Evolutionary conservation across 1,140 invertebrate species (phyloP).

Genomic region (Zaprionus gabonicus): DNA sequence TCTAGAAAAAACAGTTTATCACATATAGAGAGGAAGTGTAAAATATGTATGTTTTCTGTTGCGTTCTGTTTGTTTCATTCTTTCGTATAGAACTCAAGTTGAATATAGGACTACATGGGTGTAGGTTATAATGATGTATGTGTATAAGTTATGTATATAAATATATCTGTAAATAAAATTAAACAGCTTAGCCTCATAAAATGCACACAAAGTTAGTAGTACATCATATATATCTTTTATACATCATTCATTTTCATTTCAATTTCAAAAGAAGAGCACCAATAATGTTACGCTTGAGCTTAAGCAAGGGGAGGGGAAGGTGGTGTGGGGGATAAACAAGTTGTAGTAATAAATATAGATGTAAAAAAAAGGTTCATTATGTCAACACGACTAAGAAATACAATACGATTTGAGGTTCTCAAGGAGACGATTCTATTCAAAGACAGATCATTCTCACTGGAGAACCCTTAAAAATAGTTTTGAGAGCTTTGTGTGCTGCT

Average conservation of each 20-base stretch:
- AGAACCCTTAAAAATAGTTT: slow-evolving; percentile 28
- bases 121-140: slow-evolving; percentile 35
- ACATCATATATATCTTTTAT: slow-evolving; percentile 40
- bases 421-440: background rate
- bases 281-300: slow-evolving; percentile 75
- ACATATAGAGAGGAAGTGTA: slow-evolving; percentile 81
- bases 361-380: slow-evolving; percentile 11
- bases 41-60: slow-evolving; percentile 75
- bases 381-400: slow-evolving; percentile 49
- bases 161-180: slow-evolving; percentile 53
- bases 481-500: slow-evolving; percentile 31
- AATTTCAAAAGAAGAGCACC: slow-evolving; percentile 63
- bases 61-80: slow-evolving; percentile 40
- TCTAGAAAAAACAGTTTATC: slow-evolving; percentile 82
- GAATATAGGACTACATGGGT: slow-evolving; percentile 16
- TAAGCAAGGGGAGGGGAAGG: slow-evolving; percentile 33
- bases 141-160: slow-evolving; percentile 19
- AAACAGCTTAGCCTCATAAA: slow-evolving; percentile 78
- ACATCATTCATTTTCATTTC: slow-evolving; percentile 27
- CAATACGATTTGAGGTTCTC: slow-evolving; percentile 40
- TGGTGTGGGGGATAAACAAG: slow-evolving; percentile 34
- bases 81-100: slow-evolving; percentile 31
- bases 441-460: background rate
- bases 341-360: slow-evolving; percentile 62
- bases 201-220: slow-evolving; percentile 57